These are phyloP conservation scores for Polypterus senegalus DNA, from an alignment of 2,113 vertebrate genomes.

Conservation along the genomic window DNA sequence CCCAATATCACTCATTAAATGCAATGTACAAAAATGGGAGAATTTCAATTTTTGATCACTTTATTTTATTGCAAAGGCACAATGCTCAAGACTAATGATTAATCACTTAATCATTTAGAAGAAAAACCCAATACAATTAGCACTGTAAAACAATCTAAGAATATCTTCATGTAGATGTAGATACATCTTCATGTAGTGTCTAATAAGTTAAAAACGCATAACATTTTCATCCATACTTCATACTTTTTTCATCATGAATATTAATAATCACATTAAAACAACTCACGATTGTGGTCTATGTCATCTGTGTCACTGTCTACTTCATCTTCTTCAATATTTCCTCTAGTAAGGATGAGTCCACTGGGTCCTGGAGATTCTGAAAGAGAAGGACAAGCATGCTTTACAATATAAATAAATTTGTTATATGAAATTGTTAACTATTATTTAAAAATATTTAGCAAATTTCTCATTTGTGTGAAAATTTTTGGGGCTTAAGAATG, in stretches of 20 bases:
- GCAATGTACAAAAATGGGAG: no score
- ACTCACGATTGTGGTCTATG: constrained; percentile 77
- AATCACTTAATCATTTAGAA: neutral
- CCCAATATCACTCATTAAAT: no score
- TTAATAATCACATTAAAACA: neutral
- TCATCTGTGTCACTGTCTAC: constrained; percentile 76
- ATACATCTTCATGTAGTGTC: neutral
- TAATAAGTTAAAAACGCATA: neutral
- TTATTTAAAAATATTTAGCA: no score
- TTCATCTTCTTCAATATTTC: constrained; percentile 57
- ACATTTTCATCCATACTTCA: constrained; percentile 2
- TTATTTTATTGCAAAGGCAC: no score
- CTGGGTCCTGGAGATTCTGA: constrained; percentile 52
- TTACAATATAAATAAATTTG: no score
- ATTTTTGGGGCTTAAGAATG: no score
- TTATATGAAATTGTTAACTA: no score
- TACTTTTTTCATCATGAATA: constrained; percentile 5
- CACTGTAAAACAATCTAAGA: neutral
- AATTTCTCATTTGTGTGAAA: no score
- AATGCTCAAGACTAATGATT: no score
- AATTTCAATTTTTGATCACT: no score
- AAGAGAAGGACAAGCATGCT: no score
- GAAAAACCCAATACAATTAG: neutral
- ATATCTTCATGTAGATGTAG: neutral
- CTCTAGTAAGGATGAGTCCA: constrained; percentile 77